A percentile compares a stretch with the other conserved stretches of the same genome.
These are phyloP conservation scores for Fregata magnificens DNA, from an alignment of 2,113 vertebrate species.

Conservation along the genomic window DNA sequence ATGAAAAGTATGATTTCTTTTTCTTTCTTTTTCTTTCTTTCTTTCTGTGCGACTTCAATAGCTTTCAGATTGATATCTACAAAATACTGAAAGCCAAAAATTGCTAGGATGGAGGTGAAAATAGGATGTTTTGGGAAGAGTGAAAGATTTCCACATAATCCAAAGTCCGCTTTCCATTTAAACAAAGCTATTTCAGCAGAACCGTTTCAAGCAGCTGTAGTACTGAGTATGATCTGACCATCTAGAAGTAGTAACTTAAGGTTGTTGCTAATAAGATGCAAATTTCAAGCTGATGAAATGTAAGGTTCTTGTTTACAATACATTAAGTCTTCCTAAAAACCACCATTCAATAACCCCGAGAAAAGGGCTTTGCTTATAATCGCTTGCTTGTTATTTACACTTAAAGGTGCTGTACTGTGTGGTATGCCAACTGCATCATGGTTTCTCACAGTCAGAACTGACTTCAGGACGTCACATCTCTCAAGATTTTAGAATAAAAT, in stretches of 20 bases:
- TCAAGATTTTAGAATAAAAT: neutral
- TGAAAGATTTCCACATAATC: neutral
- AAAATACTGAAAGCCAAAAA: neutral
- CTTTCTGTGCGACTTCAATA: neutral
- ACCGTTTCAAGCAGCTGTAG: neutral
- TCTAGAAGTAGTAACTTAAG: neutral
- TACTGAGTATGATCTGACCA: neutral
- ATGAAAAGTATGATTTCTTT: neutral
- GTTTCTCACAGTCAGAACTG: neutral
- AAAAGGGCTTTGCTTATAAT: neutral
- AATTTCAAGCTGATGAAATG: neutral
- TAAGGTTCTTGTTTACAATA: neutral
- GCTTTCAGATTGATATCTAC: neutral
- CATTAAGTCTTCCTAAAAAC: neutral
- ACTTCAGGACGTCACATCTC: neutral
- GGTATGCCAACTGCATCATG: no score
- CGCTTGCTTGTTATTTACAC: neutral
- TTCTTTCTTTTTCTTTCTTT: no score
- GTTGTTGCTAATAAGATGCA: neutral
- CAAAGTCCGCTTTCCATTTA: neutral
- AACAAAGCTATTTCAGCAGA: neutral
- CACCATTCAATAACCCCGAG: neutral
- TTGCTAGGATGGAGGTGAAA: neutral
- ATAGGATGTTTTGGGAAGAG: neutral
- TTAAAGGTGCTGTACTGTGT: neutral